Percentiles rank a stretch among this genome's conserved stretches.
These are phyloP conservation scores for Coecobrya sp. DNA, from an alignment of 2,888 invertebrate genomes.

Conservation along the genomic window DNA sequence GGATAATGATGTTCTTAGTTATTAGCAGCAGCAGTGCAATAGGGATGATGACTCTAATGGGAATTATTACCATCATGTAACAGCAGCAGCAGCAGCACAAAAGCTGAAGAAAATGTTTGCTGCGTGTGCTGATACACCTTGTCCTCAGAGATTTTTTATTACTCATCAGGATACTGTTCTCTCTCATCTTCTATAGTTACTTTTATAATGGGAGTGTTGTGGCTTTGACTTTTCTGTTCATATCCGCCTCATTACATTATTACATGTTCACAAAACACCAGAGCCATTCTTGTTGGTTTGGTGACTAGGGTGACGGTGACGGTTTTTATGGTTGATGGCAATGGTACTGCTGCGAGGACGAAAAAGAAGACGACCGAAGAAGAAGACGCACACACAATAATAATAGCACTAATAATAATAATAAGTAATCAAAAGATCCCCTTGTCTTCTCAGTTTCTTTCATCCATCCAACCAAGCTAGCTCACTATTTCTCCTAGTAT, in stretches of 20 bases:
- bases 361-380: neutral
- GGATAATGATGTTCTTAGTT: neutral
- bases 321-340: conserved; percentile 23
- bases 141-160: conserved; percentile 44
- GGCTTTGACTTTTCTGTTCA: conserved; percentile 29
- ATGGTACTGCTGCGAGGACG: neutral
- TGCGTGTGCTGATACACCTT: conserved; percentile 5
- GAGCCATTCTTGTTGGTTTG: conserved; percentile 41
- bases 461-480: neutral
- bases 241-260: conserved; percentile 54
- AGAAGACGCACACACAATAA: conserved; percentile 32
- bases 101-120: neutral
- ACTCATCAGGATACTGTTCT: conserved; percentile 21
- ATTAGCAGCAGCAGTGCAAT: neutral
- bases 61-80: conserved; percentile 11
- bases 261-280: conserved; percentile 5
- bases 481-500: neutral
- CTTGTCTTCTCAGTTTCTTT: conserved; percentile 66
- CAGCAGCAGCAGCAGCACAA: neutral
- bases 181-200: neutral
- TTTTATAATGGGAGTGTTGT: neutral
- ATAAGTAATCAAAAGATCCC: conserved; percentile 78
- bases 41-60: conserved; percentile 37
- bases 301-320: conserved; percentile 43
- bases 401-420: conserved; percentile 41